Conservation (phyloP, 2,113 vertebrate species). For the Dinomys branickii region DNA sequence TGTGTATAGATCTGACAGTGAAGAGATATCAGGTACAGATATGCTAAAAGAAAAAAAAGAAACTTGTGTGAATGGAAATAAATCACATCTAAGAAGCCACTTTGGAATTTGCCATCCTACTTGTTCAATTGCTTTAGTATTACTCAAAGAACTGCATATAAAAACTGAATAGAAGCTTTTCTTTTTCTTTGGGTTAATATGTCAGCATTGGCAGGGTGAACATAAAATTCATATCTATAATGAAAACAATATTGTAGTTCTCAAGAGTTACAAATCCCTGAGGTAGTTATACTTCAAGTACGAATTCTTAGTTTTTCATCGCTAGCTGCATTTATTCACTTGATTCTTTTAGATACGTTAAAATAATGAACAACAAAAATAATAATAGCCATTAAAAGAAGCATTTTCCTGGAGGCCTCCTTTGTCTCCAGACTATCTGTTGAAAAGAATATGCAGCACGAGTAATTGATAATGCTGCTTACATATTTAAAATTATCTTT, state of each 20-base stretch:
- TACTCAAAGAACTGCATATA: background rate
- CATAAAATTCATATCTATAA: background rate
- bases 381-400: background rate
- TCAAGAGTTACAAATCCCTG: background rate
- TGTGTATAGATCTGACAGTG: background rate
- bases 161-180: conserved; percentile 18
- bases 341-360: background rate
- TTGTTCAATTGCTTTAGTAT: background rate
- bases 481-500: conserved; percentile 80
- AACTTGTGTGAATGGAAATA: background rate
- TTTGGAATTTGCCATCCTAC: background rate
- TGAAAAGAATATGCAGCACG: background rate
- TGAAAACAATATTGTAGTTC: background rate
- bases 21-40: background rate
- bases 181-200: conserved; percentile 41
- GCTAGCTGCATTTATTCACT: conserved; percentile 5
- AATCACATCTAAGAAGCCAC: conserved; percentile 18
- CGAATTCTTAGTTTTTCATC: background rate
- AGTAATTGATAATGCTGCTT: conserved; percentile 63
- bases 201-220: conserved; percentile 12
- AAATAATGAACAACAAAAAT: background rate
- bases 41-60: background rate
- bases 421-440: conserved; percentile 31
- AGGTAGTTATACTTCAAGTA: background rate
- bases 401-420: background rate